Base-by-base conservation (phyloP, 2,113 vertebrate genomes). In the Glaucomys volans region DNA sequence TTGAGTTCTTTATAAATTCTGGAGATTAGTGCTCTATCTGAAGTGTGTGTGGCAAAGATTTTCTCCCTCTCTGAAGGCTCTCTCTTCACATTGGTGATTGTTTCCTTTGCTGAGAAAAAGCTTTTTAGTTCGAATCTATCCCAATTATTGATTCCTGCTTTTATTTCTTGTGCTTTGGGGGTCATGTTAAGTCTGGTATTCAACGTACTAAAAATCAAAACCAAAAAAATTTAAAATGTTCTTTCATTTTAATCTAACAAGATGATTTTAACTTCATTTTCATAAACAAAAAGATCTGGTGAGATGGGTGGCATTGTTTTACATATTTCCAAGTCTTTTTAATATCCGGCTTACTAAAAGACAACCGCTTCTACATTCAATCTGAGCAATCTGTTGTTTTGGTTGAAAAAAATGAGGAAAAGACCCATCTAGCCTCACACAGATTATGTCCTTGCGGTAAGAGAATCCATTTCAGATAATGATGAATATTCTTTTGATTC, bases 201-300 rank as follows among this genome's bases (percentile, higher is more conserved):
- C 47, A 83, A 72, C 11, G 4, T 37, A 86, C 8, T 62, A 96
- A 17, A 94, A 90, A 90, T 77, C 90, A 82, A 96, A 90, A 64
- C 28, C 26, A 94, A 77, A 37, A 91, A 82, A 69, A 83, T 5
- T 42, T 5, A 67, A 67, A 67, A 32, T 28, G 20, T 62, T 77
- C 76, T 82, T 67, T 91, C 57, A 26, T 35, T 81, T 90, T 86
- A 75, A 90, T 90, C 11, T 66, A 77, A 50, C 47, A 77, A 32
- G 35, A 72, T 4, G 84, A 76, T 11, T 32, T 47, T 47, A 80
- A 2, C 47, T 80, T 95, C 20, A 54, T 66, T 89, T 84, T 66
- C 72, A 35, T 86, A 88, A 85, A 74, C 6, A 52, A 94, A 96
- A 82, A 76, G 24, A 71, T 44, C 32, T 30, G 42, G 50, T 37